Conservation (phyloP, 92 coral and sea anemone genomes). For the Phymanthus crucifer region DNA sequence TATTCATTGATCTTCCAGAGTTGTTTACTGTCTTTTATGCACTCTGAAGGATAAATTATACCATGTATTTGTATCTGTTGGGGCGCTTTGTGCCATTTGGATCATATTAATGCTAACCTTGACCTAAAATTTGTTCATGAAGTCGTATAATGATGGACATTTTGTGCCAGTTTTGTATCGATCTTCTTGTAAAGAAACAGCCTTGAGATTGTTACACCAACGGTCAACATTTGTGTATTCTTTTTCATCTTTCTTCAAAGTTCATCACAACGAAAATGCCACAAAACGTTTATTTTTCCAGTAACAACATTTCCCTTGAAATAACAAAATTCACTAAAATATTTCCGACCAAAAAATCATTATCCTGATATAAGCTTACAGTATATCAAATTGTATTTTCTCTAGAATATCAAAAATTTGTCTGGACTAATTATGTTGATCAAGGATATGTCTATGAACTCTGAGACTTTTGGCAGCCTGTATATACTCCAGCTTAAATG, state of each 20-base stretch:
- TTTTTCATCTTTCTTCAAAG: not conserved
- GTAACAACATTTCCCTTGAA: not conserved
- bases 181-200: not conserved
- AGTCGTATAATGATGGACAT: not conserved
- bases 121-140: not conserved
- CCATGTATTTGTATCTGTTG: not conserved
- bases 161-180: not conserved
- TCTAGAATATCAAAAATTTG: not conserved
- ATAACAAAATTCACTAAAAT: not conserved
- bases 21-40: slow-evolving; percentile 9
- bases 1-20: slow-evolving; percentile 13
- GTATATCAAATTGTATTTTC: not conserved
- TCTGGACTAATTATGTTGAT: not conserved
- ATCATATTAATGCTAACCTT: not conserved
- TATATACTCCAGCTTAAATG: too few species aligned
- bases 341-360: not conserved
- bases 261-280: not conserved
- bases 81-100: not conserved
- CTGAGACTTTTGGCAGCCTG: not conserved
- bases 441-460: not conserved
- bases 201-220: not conserved
- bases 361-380: too few species aligned
- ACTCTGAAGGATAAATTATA: not conserved
- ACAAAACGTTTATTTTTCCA: not conserved
- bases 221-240: not conserved